Base-by-base conservation (phyloP, 2,797 vertebrate species). In the Poeciliopsis turneri region DNA sequence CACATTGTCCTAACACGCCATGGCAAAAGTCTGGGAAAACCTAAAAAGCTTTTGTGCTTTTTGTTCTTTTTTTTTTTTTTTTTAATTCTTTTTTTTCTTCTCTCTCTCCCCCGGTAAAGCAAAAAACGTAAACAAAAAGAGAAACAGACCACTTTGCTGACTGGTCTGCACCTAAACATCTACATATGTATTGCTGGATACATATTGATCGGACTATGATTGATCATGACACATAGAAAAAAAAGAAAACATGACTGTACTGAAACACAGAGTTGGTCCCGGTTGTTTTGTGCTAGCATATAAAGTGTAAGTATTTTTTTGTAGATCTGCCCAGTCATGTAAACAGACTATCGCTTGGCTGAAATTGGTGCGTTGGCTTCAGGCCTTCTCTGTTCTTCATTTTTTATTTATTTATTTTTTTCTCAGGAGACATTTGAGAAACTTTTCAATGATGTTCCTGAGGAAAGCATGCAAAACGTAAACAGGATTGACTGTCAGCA, bases 391-490 rank as follows among this genome's bases (percentile, higher is more conserved):
- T 91, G 78, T 82, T 89, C 76, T 86, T 86, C 46, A 86, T 77
- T 41, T 75, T 86, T 78, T 39, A 39, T 39, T 39, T 39, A 39
- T 82, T 86, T 30, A 30, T 33, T 83, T 87, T 33, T 89, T 87
- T 85, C 84, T 93, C 91, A 92, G 93, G 92, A 93, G 88, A 94
- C 86, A 84, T 89, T 88, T 94, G 87, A 90, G 92, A 90, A 87
- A 88, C 81, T 76, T 88, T 88, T 92, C 85, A 87, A 92, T 87
- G 89, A 93, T 91, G 91, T 94, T 95, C 94, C 95, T 95, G 94
- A 95, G 94, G 93, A 94, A 94, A 94, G 92, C 94, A 93, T 92
- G 92, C 93, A 94, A 93, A 92, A 92, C 88, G 93, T 96, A 95
- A 96, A 96, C 95, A 95, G 94, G 93, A 94, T 90, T 93, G 94